A percentile compares a stretch with the other conserved stretches of the same genome.
These are phyloP conservation scores for Ericerus pela DNA, from an alignment of 1,140 invertebrate species.

Conservation along the genomic window DNA sequence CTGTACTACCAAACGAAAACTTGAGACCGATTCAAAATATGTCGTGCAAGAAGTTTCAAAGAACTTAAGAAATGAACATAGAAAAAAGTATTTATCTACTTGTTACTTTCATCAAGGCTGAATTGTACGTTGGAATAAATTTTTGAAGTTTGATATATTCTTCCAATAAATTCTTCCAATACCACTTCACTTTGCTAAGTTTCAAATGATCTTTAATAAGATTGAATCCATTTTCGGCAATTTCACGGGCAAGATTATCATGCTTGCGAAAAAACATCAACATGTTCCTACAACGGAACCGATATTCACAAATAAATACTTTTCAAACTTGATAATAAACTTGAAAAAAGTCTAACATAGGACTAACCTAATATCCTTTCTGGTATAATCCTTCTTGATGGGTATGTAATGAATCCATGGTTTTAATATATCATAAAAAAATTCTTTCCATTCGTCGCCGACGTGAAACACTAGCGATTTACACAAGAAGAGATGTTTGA, in stretches of 20 bases:
- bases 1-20: too few relatives aligned
- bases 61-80: too few relatives aligned
- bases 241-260: conserved; percentile 56
- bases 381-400: conserved; percentile 48
- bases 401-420: conserved; percentile 96
- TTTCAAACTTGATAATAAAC: neutral
- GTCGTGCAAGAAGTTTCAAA: too few relatives aligned
- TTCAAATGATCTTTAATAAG: conserved; percentile 73
- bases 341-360: neutral
- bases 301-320: conserved; percentile 11
- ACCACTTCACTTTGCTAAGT: conserved; percentile 69
- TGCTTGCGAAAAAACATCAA: conserved; percentile 63
- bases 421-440: conserved; percentile 81
- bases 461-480: conserved; percentile 91
- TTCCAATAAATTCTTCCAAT: conserved; percentile 69
- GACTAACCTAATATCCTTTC: conserved; percentile 44
- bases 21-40: too few relatives aligned
- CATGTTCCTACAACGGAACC: conserved; percentile 37
- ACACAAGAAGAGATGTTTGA: conserved; percentile 91
- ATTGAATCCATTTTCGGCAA: conserved; percentile 64
- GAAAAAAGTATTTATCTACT: too few relatives aligned
- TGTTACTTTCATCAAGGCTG: too few relatives aligned
- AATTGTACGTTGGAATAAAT: conserved; percentile 32
- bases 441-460: conserved; percentile 87
- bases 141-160: conserved; percentile 61